A percentile compares a stretch with the other conserved stretches of the same genome.
Conservation (phyloP, 2,888 invertebrate species). For the Reticulitermes lucifugus region DNA sequence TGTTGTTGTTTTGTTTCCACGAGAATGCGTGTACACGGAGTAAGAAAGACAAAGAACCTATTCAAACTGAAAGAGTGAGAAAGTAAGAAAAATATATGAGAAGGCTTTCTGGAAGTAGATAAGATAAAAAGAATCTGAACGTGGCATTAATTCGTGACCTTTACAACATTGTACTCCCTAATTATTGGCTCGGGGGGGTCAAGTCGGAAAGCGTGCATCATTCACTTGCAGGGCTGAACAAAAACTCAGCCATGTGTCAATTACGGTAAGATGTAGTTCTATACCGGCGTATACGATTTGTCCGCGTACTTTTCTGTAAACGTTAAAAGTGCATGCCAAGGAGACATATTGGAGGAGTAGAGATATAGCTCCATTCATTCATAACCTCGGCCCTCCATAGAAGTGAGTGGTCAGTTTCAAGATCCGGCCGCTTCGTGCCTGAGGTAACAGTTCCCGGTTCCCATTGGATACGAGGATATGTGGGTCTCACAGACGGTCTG, state of each 20-base stretch:
- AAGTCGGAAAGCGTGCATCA: constrained; percentile 44
- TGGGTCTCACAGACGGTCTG: too few species aligned
- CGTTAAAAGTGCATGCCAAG: too few species aligned
- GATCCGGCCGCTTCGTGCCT: too few species aligned
- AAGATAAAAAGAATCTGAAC: constrained; percentile 16
- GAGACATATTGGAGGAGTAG: too few species aligned
- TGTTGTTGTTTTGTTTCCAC: not conserved
- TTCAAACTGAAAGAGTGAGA: not conserved
- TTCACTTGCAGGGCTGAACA: constrained; percentile 30
- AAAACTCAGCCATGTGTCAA: not conserved
- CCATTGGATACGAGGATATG: too few species aligned
- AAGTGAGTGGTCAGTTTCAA: too few species aligned
- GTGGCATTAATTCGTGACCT: constrained; percentile 43
- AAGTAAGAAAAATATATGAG: constrained; percentile 1
- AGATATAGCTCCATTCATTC: too few species aligned
- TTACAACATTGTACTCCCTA: constrained; percentile 46
- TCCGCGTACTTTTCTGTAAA: too few species aligned
- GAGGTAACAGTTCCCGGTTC: too few species aligned
- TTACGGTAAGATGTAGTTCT: not conserved
- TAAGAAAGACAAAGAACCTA: constrained; percentile 1
- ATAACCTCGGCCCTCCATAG: too few species aligned
- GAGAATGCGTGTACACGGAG: not conserved
- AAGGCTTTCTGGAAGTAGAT: not conserved
- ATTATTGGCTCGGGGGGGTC: constrained; percentile 43
- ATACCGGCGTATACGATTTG: too few species aligned